These are phyloP conservation scores for Drosophila elegans DNA, from an alignment of 1,140 invertebrate species.

Conservation along the genomic window DNA sequence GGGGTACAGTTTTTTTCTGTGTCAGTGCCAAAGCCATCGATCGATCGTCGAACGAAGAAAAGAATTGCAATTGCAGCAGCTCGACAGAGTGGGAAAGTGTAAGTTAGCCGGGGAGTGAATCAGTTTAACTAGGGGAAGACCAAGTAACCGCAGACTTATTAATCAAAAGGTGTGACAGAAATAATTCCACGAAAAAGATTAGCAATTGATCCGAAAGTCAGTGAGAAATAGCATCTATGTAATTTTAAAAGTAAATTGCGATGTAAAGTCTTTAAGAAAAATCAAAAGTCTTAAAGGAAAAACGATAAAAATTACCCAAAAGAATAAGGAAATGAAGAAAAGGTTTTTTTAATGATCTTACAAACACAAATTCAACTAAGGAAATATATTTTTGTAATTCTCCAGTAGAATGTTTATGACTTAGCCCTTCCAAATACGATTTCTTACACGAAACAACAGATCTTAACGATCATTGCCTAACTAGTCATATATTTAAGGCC, in stretches of 20 bases:
- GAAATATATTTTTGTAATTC: too few relatives aligned
- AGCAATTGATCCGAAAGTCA: neutral
- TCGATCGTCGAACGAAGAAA: slow-evolving; percentile 3
- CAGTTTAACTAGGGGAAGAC: slow-evolving; percentile 12
- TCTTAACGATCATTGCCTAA: neutral
- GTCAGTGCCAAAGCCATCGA: slow-evolving; percentile 48
- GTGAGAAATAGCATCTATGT: too few relatives aligned
- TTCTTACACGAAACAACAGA: neutral
- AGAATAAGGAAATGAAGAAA: too few relatives aligned
- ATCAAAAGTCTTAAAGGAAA: too few relatives aligned
- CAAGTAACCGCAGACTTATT: slow-evolving; percentile 8
- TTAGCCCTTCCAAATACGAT: neutral
- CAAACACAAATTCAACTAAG: too few relatives aligned
- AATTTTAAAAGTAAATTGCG: too few relatives aligned
- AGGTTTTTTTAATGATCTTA: too few relatives aligned
- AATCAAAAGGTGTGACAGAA: neutral
- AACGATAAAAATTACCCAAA: too few relatives aligned
- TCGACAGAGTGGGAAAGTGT: slow-evolving; percentile 2
- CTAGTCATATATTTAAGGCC: neutral
- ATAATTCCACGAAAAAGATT: neutral
- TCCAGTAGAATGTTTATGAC: too few relatives aligned
- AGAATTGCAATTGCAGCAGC: neutral
- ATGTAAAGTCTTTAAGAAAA: too few relatives aligned
- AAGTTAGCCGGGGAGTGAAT: slow-evolving; percentile 11
- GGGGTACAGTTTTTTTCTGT: slow-evolving; percentile 37